These are phyloP conservation scores for Pectinophora gossypiella DNA, from an alignment of 1,140 invertebrate genomes.

Conservation along the genomic window DNA sequence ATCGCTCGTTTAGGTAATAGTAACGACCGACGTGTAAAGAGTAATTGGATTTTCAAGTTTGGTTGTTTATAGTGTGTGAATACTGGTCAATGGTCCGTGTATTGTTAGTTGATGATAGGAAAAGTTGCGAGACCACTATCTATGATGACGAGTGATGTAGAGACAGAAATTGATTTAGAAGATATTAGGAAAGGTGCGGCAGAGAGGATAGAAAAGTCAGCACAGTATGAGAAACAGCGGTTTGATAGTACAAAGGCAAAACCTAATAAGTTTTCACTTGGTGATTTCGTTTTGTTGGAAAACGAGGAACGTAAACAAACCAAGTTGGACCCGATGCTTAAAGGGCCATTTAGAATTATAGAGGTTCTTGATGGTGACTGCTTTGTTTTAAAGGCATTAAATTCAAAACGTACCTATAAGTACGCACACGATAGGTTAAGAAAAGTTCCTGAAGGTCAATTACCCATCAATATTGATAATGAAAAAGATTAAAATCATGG, in stretches of 20 bases:
- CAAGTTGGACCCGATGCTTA: constrained; percentile 40
- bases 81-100: too few species aligned
- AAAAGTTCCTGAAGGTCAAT: background rate
- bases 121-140: constrained; percentile 33
- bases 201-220: constrained; percentile 7
- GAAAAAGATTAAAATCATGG: too few species aligned
- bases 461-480: too few species aligned
- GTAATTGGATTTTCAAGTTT: too few species aligned
- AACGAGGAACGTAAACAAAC: constrained; percentile 45
- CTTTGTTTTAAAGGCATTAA: constrained; percentile 21
- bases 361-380: constrained; percentile 30
- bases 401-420: constrained; percentile 26
- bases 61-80: too few species aligned
- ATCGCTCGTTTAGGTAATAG: too few species aligned
- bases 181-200: constrained; percentile 3
- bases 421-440: constrained; percentile 33
- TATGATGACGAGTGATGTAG: constrained; percentile 20
- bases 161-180: constrained; percentile 4
- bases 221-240: constrained; percentile 29
- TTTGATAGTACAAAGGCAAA: constrained; percentile 40
- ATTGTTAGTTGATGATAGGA: too few species aligned
- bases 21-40: too few species aligned
- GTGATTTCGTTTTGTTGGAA: constrained; percentile 38
- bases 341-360: constrained; percentile 34
- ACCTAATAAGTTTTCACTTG: constrained; percentile 25